Evolutionary conservation across 2,113 vertebrate species (phyloP), one percentile per base, ranked within the genome.

Genomic region (Capreolus pygargus): DNA sequence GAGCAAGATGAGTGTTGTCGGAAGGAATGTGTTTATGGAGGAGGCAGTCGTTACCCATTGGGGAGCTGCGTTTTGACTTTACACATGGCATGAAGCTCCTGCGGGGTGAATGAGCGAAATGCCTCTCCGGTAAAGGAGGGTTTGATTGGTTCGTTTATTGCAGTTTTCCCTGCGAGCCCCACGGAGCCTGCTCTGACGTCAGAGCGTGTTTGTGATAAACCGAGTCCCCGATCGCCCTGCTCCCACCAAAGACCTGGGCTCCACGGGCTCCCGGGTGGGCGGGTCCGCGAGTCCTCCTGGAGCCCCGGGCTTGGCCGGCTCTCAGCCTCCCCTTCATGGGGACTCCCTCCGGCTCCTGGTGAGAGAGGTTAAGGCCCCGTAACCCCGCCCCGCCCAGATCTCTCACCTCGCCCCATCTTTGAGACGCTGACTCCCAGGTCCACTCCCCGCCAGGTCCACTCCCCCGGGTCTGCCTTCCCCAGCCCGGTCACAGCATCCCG

Each of bases 21-120:
- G 98, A 98, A 98, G 98, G 98, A 98, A 98, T 98, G 98, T 99
- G 98, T 98, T 99, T 98, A 98, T 96, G 96, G 89, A 98, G 96
- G 97, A 96, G 92, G 95, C 87, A 61, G 85, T 95, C 97, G 98
- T 98, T 95, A 94, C 95, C 95, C 96, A 45, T 52, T 79, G 6
- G 91, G 98, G 89, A 93, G 97, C 81, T 21, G 84, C 90, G n/a
- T 97, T 98, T 93, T 83, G 95, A 90, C 93, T n/a, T 91, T 85
- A 97, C 97, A 95, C 0, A 0, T 88, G 82, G 58, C 94, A 74
- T 28, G 9, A 94, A 97, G 97, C 97, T 97, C 86, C 92, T 86
- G 58, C 88, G 23, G 95, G 95, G 95, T 98, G 98, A 98, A 96
- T 98, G 98, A 98, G 98, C 98, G 98, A 86, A 98, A 96, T 74